Percentiles rank a stretch among this genome's conserved stretches.
These are phyloP conservation scores for Phortica magna DNA, from an alignment of 2,888 invertebrate genomes.

Conservation along the genomic window DNA sequence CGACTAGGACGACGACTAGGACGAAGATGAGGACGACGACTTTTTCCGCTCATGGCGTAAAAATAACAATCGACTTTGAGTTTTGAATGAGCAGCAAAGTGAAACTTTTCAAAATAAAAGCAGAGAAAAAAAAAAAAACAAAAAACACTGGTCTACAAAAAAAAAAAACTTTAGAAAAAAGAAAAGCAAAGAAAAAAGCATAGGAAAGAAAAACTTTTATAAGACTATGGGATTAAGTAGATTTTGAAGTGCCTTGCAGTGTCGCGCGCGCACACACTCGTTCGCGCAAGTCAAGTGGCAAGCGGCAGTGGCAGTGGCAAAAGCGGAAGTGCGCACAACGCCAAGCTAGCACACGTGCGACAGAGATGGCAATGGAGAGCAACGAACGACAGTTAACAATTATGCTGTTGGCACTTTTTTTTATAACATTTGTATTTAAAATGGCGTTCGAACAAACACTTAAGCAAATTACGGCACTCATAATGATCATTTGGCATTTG, in stretches of 20 bases:
- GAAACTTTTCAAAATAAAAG: conserved; percentile 2
- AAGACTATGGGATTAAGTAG: conserved; percentile 1
- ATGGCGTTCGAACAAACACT: neutral
- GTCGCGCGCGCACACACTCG: neutral
- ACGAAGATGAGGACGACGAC: conserved; percentile 42
- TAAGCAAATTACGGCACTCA: neutral
- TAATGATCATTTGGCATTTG: neutral
- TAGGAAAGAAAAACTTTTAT: neutral
- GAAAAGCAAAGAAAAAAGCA: neutral
- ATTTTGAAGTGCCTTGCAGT: conserved; percentile 1
- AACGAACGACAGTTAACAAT: neutral
- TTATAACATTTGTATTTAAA: neutral
- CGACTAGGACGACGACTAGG: neutral
- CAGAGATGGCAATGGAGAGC: too few species aligned
- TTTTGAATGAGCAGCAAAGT: conserved; percentile 42
- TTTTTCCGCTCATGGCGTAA: conserved; percentile 67
- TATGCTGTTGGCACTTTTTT: neutral
- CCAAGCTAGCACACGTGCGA: too few species aligned
- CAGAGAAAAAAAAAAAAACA: neutral
- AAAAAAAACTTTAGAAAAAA: neutral
- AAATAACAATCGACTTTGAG: conserved; percentile 71
- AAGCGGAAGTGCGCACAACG: neutral
- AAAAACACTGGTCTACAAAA: neutral
- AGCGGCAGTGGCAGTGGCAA: neutral
- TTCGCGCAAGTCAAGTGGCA: neutral